Percentiles rank a stretch among this genome's conserved stretches.
Evolutionary conservation across 1,140 invertebrate genomes (phyloP).

Genomic region (Mercenaria mercenaria): DNA sequence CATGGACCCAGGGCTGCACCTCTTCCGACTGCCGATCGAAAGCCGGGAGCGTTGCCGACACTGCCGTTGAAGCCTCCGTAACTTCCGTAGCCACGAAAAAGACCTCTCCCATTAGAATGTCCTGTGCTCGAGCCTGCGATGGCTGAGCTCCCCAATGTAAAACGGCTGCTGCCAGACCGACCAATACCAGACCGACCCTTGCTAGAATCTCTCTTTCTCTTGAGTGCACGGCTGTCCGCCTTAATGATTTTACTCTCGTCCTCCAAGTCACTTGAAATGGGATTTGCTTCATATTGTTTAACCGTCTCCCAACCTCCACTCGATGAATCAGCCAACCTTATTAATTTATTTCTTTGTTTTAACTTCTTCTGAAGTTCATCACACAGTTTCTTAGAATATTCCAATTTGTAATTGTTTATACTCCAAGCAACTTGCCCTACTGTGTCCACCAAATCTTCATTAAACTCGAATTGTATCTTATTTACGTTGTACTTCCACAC

Average conservation of each 20-base stretch:
- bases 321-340: slow-evolving; percentile 3
- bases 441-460: slow-evolving; percentile 7
- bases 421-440: neutral
- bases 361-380: neutral
- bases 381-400: neutral
- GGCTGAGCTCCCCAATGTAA: neutral
- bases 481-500: slow-evolving; percentile 19
- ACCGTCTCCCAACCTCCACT: slow-evolving; percentile 34
- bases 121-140: neutral
- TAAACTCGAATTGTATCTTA: slow-evolving; percentile 24
- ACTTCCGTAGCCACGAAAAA: neutral
- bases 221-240: slow-evolving; percentile 26
- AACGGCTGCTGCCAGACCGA: neutral
- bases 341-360: neutral
- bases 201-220: neutral
- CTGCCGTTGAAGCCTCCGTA: neutral
- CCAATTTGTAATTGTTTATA: neutral
- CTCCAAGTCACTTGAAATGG: slow-evolving; percentile 7
- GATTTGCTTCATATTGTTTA: neutral
- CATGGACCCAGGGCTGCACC: neutral
- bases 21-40: neutral
- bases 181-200: neutral
- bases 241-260: slow-evolving; percentile 22
- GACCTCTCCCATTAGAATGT: neutral
- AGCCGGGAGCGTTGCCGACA: neutral